A percentile compares a stretch with the other conserved stretches of the same genome.
These are phyloP conservation scores for Calephelis virginiensis DNA, from an alignment of 1,140 invertebrate species.

Conservation along the genomic window DNA sequence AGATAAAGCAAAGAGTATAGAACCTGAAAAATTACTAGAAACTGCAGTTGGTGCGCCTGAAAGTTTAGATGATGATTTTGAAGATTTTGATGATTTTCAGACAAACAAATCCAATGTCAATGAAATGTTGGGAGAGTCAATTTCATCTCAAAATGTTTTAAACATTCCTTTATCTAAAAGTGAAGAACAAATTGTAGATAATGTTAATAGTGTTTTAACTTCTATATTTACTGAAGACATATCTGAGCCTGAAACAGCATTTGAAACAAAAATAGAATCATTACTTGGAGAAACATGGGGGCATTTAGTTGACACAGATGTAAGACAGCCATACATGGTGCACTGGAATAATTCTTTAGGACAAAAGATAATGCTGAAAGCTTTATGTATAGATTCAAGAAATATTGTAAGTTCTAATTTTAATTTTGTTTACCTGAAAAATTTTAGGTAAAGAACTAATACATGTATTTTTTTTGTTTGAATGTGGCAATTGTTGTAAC, in stretches of 20 bases:
- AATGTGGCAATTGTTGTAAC: background rate
- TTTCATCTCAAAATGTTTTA: conserved; percentile 41
- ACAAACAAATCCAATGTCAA: conserved; percentile 44
- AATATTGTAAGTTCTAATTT: conserved; percentile 85
- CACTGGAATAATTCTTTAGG: conserved; percentile 85
- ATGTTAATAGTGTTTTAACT: conserved; percentile 76
- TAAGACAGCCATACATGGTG: conserved; percentile 84
- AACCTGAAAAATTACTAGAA: background rate
- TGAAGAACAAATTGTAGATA: conserved; percentile 76
- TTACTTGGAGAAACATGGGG: conserved; percentile 69
- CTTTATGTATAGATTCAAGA: conserved; percentile 88
- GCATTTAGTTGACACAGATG: conserved; percentile 82
- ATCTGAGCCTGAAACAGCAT: conserved; percentile 41
- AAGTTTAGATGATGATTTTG: conserved; percentile 75
- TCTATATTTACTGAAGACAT: conserved; percentile 66
- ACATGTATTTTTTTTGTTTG: background rate
- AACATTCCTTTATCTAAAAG: conserved; percentile 52
- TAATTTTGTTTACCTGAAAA: conserved; percentile 21
- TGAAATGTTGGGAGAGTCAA: conserved; percentile 24
- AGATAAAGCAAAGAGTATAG: background rate
- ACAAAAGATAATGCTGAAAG: conserved; percentile 83
- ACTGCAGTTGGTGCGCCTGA: background rate
- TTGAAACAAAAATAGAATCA: conserved; percentile 62
- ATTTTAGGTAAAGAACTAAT: background rate
- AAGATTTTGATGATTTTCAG: conserved; percentile 80